Evolutionary conservation across 2,113 vertebrate species (phyloP).

Genomic region (Actenoides lindsayi): DNA sequence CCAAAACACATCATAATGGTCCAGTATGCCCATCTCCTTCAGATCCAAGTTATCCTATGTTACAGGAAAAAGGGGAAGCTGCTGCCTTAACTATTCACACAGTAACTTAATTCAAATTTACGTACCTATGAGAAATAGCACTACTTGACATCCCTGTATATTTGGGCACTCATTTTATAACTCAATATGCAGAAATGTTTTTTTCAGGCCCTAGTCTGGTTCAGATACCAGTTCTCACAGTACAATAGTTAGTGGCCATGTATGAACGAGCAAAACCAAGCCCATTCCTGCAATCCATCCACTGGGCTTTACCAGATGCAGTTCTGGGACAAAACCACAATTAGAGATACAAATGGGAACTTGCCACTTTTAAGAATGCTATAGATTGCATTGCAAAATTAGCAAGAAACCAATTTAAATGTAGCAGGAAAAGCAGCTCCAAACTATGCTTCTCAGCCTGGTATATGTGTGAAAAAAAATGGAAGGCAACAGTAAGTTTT

Average conservation of each 20-base stretch:
- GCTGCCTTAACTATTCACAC: neutral
- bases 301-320: neutral
- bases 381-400: neutral
- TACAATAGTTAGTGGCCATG: neutral
- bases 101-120: neutral
- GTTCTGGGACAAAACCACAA: neutral
- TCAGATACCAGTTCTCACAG: neutral
- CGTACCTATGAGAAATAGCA: neutral
- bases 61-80: neutral
- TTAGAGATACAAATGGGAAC: neutral
- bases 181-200: neutral
- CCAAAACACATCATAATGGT: neutral
- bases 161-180: neutral
- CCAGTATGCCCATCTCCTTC: neutral
- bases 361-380: neutral
- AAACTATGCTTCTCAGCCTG: neutral
- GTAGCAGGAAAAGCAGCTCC: neutral
- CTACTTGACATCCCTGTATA: neutral
- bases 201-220: neutral
- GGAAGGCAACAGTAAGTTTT: neutral
- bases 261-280: neutral
- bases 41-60: neutral
- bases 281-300: neutral
- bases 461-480: neutral
- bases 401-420: neutral